Conservation (phyloP, 2,797 vertebrate species). For the Vipera latastei region DNA sequence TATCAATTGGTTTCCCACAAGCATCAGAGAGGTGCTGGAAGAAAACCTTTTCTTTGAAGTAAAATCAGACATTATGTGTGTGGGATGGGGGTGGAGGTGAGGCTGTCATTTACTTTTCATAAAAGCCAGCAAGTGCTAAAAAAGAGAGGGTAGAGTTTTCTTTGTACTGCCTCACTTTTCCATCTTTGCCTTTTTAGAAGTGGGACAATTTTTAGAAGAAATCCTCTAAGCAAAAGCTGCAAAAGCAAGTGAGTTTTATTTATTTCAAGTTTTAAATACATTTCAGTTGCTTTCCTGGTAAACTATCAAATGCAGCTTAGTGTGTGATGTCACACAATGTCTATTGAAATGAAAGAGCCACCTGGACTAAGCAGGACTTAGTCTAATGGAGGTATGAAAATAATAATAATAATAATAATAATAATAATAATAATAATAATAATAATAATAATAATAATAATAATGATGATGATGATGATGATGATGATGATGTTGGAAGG, state of each 20-base stretch:
- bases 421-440: too few relatives aligned
- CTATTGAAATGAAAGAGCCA: not conserved
- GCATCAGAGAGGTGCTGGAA: not conserved
- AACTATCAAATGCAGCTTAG: not conserved
- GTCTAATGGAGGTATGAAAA: too few relatives aligned
- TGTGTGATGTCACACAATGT: not conserved
- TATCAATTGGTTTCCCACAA: conserved; percentile 10
- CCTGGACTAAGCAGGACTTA: not conserved
- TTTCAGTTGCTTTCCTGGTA: not conserved
- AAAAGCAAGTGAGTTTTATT: not conserved
- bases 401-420: too few relatives aligned
- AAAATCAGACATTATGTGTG: not conserved
- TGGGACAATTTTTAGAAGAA: not conserved
- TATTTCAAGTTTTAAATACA: not conserved
- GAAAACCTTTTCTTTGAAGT: not conserved
- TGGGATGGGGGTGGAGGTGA: not conserved
- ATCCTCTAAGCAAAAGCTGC: not conserved
- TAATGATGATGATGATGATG: too few relatives aligned
- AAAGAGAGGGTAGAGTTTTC: not conserved
- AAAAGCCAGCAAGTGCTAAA: not conserved
- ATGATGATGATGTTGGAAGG: too few relatives aligned
- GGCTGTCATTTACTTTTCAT: not conserved
- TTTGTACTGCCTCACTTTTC: not conserved
- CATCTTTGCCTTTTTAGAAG: conserved; percentile 2
- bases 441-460: too few relatives aligned